Conservation (phyloP, 2,888 invertebrate genomes). For the Gerris lacustris region DNA sequence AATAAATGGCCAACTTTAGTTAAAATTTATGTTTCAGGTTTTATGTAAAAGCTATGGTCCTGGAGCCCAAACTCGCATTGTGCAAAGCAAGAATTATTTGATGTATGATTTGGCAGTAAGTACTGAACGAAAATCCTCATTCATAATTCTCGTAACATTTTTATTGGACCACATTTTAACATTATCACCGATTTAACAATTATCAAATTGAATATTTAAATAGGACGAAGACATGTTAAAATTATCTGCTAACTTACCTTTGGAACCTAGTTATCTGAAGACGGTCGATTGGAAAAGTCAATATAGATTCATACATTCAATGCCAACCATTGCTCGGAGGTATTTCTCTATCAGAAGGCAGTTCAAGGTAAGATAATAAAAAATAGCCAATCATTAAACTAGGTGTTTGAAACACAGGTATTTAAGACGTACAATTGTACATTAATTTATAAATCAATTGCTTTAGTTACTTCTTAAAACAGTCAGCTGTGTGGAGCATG, state of each 20-base stretch:
- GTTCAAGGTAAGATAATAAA: neutral
- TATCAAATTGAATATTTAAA: no score
- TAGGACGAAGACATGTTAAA: neutral
- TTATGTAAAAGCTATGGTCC: neutral
- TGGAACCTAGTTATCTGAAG: neutral
- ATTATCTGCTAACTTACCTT: neutral
- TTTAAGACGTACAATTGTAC: no score
- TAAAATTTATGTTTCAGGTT: neutral
- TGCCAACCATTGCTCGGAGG: neutral
- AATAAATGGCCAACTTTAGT: no score
- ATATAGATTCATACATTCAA: neutral
- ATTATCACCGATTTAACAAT: no score
- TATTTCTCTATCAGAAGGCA: neutral
- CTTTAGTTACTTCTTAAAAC: no score
- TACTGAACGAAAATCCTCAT: neutral
- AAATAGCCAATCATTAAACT: no score
- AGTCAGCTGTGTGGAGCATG: no score
- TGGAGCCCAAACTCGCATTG: neutral
- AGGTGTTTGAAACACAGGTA: no score
- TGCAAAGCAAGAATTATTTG: neutral
- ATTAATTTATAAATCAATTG: no score
- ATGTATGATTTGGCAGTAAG: neutral
- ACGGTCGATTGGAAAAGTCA: neutral
- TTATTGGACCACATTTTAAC: no score
- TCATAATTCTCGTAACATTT: no score